phyloP scores from a whole-genome alignment of 2,888 invertebrate species.

The Choristoneura rosaceana region DNA sequence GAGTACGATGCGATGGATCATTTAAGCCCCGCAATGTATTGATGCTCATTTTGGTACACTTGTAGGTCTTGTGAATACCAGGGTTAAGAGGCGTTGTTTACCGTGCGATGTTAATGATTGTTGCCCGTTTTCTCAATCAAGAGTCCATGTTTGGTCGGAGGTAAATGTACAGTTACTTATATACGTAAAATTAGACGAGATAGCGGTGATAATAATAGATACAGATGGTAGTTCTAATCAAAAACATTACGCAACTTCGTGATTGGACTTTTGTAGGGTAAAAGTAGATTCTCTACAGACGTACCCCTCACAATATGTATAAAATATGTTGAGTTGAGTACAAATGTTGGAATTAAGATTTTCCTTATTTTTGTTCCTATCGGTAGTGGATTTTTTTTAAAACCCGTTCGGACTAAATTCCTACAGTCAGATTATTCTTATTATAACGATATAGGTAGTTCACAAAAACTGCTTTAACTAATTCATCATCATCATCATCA shows the following conservation, averaged over 20 bases:
- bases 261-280: not conserved
- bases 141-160: constrained; percentile 29
- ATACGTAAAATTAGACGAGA: constrained; percentile 19
- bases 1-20: not conserved
- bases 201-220: constrained; percentile 29
- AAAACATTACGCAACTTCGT: not conserved
- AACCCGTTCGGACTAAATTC: no score
- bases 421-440: no score
- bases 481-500: no score
- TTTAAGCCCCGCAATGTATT: not conserved
- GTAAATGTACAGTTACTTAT: constrained; percentile 20
- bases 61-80: not conserved
- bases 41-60: not conserved
- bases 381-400: no score
- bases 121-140: constrained; percentile 35
- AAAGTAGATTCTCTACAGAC: no score
- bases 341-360: no score
- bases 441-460: no score
- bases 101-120: constrained; percentile 37
- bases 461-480: no score
- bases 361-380: no score
- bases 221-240: constrained; percentile 18
- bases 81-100: constrained; percentile 30
- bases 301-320: no score
- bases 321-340: no score